These are phyloP conservation scores for Drosophila lutescens DNA, from an alignment of 2,888 invertebrate genomes.

Conservation along the genomic window DNA sequence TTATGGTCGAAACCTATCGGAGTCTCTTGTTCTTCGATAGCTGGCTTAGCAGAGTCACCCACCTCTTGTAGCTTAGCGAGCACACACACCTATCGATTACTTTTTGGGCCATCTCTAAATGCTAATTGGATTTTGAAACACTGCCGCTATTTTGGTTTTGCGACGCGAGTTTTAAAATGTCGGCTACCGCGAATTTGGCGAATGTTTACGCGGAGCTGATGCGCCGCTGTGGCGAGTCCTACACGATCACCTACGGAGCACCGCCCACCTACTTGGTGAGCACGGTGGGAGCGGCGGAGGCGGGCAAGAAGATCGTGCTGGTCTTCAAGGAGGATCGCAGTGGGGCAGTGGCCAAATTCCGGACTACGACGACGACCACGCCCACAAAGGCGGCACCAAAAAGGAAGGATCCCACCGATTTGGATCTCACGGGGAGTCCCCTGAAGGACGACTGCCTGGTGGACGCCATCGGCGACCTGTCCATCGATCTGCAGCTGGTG, in stretches of 20 bases:
- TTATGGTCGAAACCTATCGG: too few species aligned
- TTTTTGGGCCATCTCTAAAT: background rate
- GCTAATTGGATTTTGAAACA: conserved; percentile 24
- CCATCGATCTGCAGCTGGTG: conserved; percentile 66
- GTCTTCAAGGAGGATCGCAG: conserved; percentile 69
- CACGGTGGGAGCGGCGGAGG: conserved; percentile 61
- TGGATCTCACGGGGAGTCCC: conserved; percentile 83
- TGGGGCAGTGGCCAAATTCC: background rate
- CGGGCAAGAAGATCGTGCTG: conserved; percentile 67
- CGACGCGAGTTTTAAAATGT: conserved; percentile 51
- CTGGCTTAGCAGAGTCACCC: too few species aligned
- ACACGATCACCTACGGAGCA: conserved; percentile 66
- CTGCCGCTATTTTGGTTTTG: conserved; percentile 21
- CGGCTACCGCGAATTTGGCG: conserved; percentile 70
- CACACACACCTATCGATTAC: too few species aligned
- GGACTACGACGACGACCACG: conserved; percentile 14
- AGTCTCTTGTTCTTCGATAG: too few species aligned
- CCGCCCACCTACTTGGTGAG: conserved; percentile 73
- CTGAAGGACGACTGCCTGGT: conserved; percentile 82
- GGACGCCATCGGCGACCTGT: conserved; percentile 78
- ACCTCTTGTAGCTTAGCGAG: too few species aligned
- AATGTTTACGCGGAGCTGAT: conserved; percentile 80
- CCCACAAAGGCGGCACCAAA: conserved; percentile 37
- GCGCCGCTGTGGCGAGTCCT: conserved; percentile 68
- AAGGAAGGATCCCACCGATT: conserved; percentile 39